These are phyloP conservation scores for Napeogenes inachia DNA, from an alignment of 2,888 invertebrate species.

Conservation along the genomic window DNA sequence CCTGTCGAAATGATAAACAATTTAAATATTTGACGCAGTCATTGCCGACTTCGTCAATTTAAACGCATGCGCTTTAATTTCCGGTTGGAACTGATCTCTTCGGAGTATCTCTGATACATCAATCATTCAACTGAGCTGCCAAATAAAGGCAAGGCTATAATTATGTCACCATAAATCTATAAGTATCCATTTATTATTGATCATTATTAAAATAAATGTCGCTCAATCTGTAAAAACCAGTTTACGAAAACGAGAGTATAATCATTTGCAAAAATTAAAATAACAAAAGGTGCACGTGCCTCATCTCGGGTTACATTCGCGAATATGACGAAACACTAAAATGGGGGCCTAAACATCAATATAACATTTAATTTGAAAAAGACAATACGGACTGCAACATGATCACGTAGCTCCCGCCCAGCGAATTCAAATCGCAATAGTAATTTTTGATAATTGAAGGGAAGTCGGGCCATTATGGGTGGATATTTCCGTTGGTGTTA, in stretches of 20 bases:
- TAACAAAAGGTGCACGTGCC: conserved; percentile 65
- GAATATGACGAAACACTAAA: conserved; percentile 51
- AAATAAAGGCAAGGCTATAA: conserved; percentile 18
- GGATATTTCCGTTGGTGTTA: conserved; percentile 63
- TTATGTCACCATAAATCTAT: conserved; percentile 25
- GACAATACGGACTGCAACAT: conserved; percentile 59
- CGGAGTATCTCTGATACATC: conserved; percentile 20
- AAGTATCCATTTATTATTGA: conserved; percentile 10
- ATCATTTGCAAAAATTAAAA: conserved; percentile 52
- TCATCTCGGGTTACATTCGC: conserved; percentile 61
- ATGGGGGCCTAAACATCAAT: conserved; percentile 51
- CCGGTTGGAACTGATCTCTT: conserved; percentile 27
- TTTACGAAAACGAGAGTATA: conserved; percentile 2
- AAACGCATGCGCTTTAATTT: conserved; percentile 27
- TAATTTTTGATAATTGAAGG: conserved; percentile 70
- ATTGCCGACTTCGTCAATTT: conserved; percentile 17
- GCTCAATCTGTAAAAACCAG: conserved; percentile 9
- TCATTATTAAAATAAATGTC: conserved; percentile 3
- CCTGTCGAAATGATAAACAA: conserved; percentile 2
- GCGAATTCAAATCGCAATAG: conserved; percentile 66
- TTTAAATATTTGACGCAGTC: conserved; percentile 7
- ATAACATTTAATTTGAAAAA: conserved; percentile 67
- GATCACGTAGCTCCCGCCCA: conserved; percentile 62
- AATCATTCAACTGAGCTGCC: conserved; percentile 21
- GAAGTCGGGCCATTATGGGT: conserved; percentile 61